Conservation (phyloP, 1,140 invertebrate genomes). For the Venturia canescens region DNA sequence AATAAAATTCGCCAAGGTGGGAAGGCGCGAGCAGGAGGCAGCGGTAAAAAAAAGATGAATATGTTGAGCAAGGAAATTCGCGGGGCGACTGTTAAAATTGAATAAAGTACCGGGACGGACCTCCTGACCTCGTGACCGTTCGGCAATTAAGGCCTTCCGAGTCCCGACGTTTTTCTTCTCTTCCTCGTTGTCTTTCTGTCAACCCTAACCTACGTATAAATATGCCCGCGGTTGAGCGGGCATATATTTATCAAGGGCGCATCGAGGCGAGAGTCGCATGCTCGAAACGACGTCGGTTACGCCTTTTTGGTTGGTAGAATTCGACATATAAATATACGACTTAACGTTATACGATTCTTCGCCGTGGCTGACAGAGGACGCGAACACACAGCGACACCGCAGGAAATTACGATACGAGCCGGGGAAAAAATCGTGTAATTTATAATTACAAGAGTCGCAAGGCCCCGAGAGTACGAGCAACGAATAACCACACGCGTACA, state of each 20-base stretch:
- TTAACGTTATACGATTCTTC: neutral
- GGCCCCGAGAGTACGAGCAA: neutral
- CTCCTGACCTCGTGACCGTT: constrained; percentile 29
- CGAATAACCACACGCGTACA: neutral
- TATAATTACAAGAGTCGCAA: constrained; percentile 34
- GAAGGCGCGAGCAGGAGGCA: too few species aligned
- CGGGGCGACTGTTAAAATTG: constrained; percentile 8
- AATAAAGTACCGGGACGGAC: constrained; percentile 25
- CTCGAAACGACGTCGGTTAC: neutral
- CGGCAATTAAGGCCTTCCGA: constrained; percentile 23
- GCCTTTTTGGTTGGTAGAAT: neutral
- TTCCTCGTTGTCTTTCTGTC: neutral
- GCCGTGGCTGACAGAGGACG: constrained; percentile 11
- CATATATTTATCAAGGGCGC: neutral
- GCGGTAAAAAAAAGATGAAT: too few species aligned
- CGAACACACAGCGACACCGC: constrained; percentile 18
- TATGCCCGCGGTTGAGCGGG: neutral
- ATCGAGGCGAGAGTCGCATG: neutral
- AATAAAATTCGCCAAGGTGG: too few species aligned
- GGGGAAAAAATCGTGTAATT: constrained; percentile 32
- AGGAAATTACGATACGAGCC: constrained; percentile 26
- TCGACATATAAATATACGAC: constrained; percentile 1
- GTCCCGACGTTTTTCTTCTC: constrained; percentile 11
- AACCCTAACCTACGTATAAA: neutral
- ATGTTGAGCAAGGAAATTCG: too few species aligned